These are phyloP conservation scores for Barnardius zonarius DNA, from an alignment of 2,113 vertebrate genomes.

Conservation along the genomic window DNA sequence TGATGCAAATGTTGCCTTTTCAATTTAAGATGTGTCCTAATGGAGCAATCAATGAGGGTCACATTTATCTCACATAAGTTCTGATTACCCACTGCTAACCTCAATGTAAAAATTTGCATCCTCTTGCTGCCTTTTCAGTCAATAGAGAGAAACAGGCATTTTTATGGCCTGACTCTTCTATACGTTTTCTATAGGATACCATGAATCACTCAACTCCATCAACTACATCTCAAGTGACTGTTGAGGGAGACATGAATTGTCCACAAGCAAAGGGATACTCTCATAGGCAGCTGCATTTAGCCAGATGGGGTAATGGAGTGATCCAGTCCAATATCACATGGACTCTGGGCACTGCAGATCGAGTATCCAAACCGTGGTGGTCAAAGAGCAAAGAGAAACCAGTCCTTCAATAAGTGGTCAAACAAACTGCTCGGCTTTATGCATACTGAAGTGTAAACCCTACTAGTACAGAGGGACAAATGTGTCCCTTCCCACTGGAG, in stretches of 20 bases:
- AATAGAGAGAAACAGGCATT: background rate
- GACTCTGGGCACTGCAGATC: background rate
- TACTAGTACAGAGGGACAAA: background rate
- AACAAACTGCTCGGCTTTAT: background rate
- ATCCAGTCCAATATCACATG: background rate
- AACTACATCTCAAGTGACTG: background rate
- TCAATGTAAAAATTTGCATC: background rate
- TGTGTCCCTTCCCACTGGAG: background rate
- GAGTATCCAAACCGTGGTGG: background rate
- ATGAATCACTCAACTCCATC: background rate
- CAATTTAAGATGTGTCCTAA: background rate
- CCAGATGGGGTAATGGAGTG: background rate
- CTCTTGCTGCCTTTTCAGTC: background rate
- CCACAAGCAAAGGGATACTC: background rate
- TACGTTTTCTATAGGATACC: background rate
- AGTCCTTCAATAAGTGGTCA: background rate
- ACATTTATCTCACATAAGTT: background rate
- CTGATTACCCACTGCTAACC: background rate
- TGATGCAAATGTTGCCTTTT: background rate
- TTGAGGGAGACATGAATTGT: background rate
- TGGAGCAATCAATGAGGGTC: background rate
- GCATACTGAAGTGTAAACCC: background rate
- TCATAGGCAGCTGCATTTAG: background rate
- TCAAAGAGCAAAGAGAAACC: background rate
- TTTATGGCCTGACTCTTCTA: background rate